These are phyloP conservation scores for Aphelinus atriplicis DNA, from an alignment of 1,140 invertebrate genomes.

Conservation along the genomic window DNA sequence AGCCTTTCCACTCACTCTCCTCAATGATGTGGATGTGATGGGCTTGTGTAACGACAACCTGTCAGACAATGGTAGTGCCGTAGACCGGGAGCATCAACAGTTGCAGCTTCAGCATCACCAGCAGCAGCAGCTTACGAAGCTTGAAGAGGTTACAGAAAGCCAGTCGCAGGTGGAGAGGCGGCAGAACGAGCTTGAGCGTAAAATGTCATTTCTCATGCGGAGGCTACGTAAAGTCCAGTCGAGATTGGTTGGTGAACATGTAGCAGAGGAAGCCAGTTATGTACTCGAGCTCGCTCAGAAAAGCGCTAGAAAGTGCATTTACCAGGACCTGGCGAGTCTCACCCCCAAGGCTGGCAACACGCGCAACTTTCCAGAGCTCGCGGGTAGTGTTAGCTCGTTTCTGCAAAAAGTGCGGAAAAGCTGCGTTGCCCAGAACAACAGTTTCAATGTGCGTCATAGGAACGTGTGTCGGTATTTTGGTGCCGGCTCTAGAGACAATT, in stretches of 20 bases:
- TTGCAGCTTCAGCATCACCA: constrained; percentile 50
- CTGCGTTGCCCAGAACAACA: constrained; percentile 58
- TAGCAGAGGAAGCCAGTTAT: constrained; percentile 77
- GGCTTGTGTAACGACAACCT: constrained; percentile 68
- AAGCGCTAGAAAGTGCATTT: constrained; percentile 62
- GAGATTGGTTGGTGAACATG: constrained; percentile 76
- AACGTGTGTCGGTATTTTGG: constrained; percentile 69
- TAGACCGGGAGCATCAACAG: constrained; percentile 30
- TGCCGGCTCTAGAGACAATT: constrained; percentile 69
- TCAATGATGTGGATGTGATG: constrained; percentile 71
- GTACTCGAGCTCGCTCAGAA: constrained; percentile 77
- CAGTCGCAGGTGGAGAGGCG: constrained; percentile 60
- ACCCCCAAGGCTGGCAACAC: constrained; percentile 48
- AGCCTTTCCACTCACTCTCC: constrained; percentile 68
- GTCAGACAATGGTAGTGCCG: constrained; percentile 56
- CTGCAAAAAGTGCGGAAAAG: constrained; percentile 61
- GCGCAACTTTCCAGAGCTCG: constrained; percentile 56
- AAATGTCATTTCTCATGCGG: constrained; percentile 76
- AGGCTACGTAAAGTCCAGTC: constrained; percentile 81
- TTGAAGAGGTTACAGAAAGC: constrained; percentile 54
- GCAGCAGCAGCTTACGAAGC: constrained; percentile 51
- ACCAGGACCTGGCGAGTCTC: constrained; percentile 60
- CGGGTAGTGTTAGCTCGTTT: constrained; percentile 54
- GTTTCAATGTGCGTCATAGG: constrained; percentile 54
- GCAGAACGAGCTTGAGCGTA: constrained; percentile 74